phyloP scores from a whole-genome alignment of 2,113 vertebrate genomes.

The Sterna hirundo region DNA sequence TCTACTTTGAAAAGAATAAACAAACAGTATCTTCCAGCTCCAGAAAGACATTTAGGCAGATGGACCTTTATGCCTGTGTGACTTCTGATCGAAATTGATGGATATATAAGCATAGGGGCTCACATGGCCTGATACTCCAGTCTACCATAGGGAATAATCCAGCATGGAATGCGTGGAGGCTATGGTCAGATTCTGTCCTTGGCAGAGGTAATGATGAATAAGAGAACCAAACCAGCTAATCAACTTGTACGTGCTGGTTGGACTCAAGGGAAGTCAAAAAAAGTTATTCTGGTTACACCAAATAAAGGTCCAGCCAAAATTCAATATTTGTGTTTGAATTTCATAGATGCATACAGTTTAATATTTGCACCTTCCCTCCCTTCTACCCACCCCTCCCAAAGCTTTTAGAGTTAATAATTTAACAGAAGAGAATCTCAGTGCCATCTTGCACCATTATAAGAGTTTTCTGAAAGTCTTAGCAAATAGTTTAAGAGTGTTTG shows the following conservation, averaged over 20 bases:
- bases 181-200: background rate
- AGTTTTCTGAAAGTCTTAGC: background rate
- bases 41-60: background rate
- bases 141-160: background rate
- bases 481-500: background rate
- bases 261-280: background rate
- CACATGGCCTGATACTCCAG: background rate
- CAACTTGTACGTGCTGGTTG: background rate
- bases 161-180: background rate
- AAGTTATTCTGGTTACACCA: background rate
- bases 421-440: background rate
- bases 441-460: background rate
- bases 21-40: background rate
- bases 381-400: background rate
- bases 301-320: background rate
- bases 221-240: background rate
- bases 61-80: background rate
- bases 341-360: background rate
- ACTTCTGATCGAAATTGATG: background rate
- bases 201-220: background rate
- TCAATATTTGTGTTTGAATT: background rate
- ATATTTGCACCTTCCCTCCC: background rate
- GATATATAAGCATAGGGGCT: background rate
- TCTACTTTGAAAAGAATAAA: slow-evolving; percentile 2
- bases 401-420: background rate